A percentile compares a stretch with the other conserved stretches of the same genome.
phyloP scores from a whole-genome alignment of 2,888 invertebrate genomes.

The Tiliacea aurago region DNA sequence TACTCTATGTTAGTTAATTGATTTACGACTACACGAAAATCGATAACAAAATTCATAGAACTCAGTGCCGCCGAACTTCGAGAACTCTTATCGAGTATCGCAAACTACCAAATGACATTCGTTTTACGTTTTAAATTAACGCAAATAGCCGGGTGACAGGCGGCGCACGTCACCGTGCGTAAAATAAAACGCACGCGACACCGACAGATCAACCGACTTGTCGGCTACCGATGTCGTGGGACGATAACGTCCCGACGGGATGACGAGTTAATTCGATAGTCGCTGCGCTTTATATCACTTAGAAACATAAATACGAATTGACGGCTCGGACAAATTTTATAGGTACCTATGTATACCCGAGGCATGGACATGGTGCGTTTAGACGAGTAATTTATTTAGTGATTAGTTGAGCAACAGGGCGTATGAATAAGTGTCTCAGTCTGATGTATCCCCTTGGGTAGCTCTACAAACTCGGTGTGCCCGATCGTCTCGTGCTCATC shows the following conservation, averaged over 20 bases:
- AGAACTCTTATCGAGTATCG: constrained; percentile 47
- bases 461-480: too few relatives aligned
- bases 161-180: constrained; percentile 71
- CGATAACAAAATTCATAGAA: constrained; percentile 46
- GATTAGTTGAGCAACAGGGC: constrained; percentile 54
- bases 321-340: constrained; percentile 74
- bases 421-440: constrained; percentile 31
- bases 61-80: constrained; percentile 37
- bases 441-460: constrained; percentile 13
- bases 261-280: constrained; percentile 87
- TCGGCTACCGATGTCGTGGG: constrained; percentile 81
- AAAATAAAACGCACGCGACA: constrained; percentile 77
- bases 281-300: constrained; percentile 77
- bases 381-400: constrained; percentile 57
- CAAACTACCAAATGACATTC: constrained; percentile 57
- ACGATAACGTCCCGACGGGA: constrained; percentile 80
- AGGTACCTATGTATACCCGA: constrained; percentile 55
- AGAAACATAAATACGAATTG: constrained; percentile 78
- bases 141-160: constrained; percentile 59
- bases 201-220: constrained; percentile 74
- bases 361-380: constrained; percentile 41
- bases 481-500: too few relatives aligned
- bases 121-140: constrained; percentile 61
- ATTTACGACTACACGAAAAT: constrained; percentile 41
- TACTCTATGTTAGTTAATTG: constrained; percentile 26